Evolutionary conservation across 1,140 invertebrate genomes (phyloP).

Genomic region (Zaprionus tsacasi): DNA sequence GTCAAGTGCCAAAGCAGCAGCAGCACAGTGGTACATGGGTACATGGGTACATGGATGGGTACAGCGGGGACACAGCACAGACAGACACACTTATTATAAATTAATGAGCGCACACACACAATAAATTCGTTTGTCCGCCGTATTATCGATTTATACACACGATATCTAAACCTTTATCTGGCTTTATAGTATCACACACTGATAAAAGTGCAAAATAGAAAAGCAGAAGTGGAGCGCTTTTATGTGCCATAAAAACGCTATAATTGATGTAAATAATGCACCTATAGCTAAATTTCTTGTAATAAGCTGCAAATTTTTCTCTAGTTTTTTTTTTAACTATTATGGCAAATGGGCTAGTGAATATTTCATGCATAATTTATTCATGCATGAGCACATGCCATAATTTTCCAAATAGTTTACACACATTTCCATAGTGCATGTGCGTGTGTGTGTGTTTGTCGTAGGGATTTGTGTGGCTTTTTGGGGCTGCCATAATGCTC

Average conservation of each 20-base stretch:
- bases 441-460: slow-evolving; percentile 11
- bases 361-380: slow-evolving; percentile 3
- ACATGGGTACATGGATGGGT: neutral
- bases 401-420: slow-evolving; percentile 21
- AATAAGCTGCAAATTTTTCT: neutral
- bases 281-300: neutral
- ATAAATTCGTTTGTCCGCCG: neutral
- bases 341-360: neutral
- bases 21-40: slow-evolving; percentile 26
- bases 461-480: slow-evolving; percentile 33
- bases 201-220: neutral
- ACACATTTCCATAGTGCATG: slow-evolving; percentile 15
- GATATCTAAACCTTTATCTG: neutral
- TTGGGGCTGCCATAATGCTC: neutral
- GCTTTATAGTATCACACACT: too few relatives aligned
- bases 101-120: neutral
- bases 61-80: neutral
- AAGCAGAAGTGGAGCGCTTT: neutral
- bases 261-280: neutral
- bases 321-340: neutral
- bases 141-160: neutral
- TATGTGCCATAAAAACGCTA: neutral
- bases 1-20: slow-evolving; percentile 31
- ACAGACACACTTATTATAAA: slow-evolving; percentile 9
- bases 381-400: slow-evolving; percentile 24